A percentile compares a stretch with the other conserved stretches of the same genome.
Evolutionary conservation across 92 coral and sea anemone species (phyloP).

Genomic region (Pocillopora meandrina): DNA sequence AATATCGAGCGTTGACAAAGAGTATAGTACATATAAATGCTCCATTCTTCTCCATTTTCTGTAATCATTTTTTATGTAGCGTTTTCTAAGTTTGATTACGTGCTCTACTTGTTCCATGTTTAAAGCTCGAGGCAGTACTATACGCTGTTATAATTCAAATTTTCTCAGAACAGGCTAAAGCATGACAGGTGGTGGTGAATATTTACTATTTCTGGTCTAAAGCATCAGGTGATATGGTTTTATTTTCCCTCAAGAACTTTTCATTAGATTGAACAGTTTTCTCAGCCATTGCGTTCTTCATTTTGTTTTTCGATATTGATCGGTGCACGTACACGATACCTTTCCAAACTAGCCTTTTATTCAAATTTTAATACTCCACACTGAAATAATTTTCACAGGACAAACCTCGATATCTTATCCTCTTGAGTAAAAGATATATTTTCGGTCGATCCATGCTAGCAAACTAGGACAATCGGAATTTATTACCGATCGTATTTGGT

Average conservation of each 20-base stretch:
- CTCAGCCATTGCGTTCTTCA: too few species aligned
- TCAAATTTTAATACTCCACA: not conserved
- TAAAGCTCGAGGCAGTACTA: not conserved
- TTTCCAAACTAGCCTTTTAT: too few species aligned
- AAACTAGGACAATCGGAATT: not conserved
- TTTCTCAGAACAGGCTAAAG: not conserved
- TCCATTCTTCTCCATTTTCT: not conserved
- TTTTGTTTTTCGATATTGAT: not conserved
- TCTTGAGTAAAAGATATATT: not conserved
- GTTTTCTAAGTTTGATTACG: not conserved
- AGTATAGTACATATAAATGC: not conserved
- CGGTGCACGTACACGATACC: not conserved
- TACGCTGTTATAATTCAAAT: not conserved
- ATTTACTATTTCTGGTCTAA: conserved; percentile 6
- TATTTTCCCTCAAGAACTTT: not conserved
- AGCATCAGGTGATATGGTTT: conserved; percentile 4
- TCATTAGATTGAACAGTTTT: not conserved
- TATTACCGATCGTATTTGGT: not conserved
- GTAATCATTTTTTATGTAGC: not conserved
- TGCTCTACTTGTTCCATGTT: too few species aligned
- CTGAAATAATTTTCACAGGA: not conserved
- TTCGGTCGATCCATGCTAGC: not conserved
- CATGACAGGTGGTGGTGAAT: conserved; percentile 17
- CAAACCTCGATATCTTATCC: conserved; percentile 1
- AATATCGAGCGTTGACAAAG: conserved; percentile 7